Evolutionary conservation across 1,140 invertebrate genomes (phyloP).

Genomic region (Episyrphus balteatus): DNA sequence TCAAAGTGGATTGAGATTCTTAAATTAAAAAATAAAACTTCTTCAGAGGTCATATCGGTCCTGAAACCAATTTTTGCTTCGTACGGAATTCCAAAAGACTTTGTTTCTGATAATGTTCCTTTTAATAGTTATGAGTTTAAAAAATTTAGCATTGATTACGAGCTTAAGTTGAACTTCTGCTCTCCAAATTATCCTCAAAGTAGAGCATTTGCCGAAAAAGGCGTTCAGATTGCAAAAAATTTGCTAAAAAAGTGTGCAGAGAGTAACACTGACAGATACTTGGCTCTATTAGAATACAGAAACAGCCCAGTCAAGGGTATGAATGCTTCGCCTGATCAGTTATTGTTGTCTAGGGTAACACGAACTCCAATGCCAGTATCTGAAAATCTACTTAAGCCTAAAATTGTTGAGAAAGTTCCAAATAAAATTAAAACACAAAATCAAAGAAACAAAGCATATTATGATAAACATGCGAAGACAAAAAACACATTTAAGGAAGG

Average conservation of each 20-base stretch:
- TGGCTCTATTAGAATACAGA: conserved; percentile 8
- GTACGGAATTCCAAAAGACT: conserved; percentile 18
- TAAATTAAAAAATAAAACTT: too few relatives aligned
- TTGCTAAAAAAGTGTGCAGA: too few relatives aligned
- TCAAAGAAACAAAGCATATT: neutral
- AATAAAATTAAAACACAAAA: neutral
- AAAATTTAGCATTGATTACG: conserved; percentile 13
- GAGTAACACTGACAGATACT: conserved; percentile 12
- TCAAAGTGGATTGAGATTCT: too few relatives aligned
- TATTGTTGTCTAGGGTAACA: conserved; percentile 9
- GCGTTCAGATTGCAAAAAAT: conserved; percentile 19
- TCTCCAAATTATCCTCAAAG: conserved; percentile 19
- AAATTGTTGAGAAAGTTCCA: neutral
- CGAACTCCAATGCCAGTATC: conserved; percentile 8
- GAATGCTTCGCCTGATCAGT: conserved; percentile 9
- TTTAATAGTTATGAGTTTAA: conserved; percentile 14
- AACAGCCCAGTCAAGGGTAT: conserved; percentile 9
- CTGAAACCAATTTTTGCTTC: conserved; percentile 20
- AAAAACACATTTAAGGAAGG: neutral
- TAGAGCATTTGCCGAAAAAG: conserved; percentile 22
- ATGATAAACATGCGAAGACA: neutral
- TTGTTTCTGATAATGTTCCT: conserved; percentile 23
- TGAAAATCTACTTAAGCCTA: neutral
- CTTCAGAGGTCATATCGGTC: too few relatives aligned
- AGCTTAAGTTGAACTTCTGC: conserved; percentile 9